Percentiles rank a stretch among this genome's conserved stretches.
Conservation (phyloP, 2,113 vertebrate species). For the Ardeotis arabs region DNA sequence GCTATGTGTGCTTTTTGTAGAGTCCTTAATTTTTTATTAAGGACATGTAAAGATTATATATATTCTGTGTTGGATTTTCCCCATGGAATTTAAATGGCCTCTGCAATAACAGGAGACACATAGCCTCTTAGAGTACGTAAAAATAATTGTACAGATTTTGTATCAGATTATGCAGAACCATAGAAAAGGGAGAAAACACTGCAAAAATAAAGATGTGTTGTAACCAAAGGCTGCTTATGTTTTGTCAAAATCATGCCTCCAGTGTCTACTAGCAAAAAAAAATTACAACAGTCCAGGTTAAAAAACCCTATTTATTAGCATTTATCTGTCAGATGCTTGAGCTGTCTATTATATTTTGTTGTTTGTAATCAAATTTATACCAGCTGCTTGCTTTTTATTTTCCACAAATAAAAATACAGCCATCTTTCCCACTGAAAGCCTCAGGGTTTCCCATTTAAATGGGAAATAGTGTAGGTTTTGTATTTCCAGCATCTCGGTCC, state of each 20-base stretch:
- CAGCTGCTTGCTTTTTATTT: not conserved
- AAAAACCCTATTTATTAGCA: not conserved
- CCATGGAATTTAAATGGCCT: not conserved
- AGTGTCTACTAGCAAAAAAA: not conserved
- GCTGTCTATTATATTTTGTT: not conserved
- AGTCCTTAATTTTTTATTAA: not conserved
- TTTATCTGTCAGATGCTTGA: not conserved
- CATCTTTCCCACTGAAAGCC: not conserved
- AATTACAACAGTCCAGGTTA: not conserved
- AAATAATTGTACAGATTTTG: not conserved
- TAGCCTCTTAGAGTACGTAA: not conserved
- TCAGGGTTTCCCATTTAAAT: not conserved
- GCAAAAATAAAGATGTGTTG: not conserved
- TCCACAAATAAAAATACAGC: not conserved
- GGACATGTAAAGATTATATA: not conserved
- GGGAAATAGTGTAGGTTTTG: not conserved
- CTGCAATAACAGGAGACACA: not conserved
- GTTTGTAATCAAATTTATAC: not conserved
- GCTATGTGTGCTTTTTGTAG: not conserved
- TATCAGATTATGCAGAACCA: not conserved
- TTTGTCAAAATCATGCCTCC: not conserved
- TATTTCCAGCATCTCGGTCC: not conserved
- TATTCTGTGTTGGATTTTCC: not conserved
- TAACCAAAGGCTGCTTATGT: not conserved
- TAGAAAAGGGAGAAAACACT: not conserved